phyloP scores from a whole-genome alignment of 2,113 vertebrate genomes.

The Calonectris borealis region DNA sequence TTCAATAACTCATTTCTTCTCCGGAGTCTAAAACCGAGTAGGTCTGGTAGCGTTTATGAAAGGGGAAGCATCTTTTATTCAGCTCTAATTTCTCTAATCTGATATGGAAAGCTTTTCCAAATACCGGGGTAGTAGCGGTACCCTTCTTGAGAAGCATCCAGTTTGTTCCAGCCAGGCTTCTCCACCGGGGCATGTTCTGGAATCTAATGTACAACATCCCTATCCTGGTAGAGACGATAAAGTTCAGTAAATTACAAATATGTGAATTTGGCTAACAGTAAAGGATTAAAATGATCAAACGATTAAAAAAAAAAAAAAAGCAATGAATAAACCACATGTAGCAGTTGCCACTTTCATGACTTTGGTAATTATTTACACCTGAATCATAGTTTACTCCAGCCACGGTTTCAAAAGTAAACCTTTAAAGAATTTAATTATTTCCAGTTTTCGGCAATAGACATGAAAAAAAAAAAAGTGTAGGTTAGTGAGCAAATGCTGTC shows the following conservation, averaged over 20 bases:
- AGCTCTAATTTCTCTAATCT: background rate
- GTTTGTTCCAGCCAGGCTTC: background rate
- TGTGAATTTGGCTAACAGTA: slow-evolving; percentile 43
- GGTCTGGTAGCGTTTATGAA: slow-evolving; percentile 34
- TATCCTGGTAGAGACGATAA: background rate
- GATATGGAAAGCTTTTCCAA: background rate
- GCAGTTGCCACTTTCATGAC: slow-evolving; percentile 26
- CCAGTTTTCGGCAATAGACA: slow-evolving; percentile 13
- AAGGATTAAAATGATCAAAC: slow-evolving; percentile 11
- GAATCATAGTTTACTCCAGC: slow-evolving; percentile 27
- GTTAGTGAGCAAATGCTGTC: background rate
- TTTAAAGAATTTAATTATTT: slow-evolving; percentile 58
- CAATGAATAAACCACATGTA: slow-evolving; percentile 19
- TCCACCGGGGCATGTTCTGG: background rate
- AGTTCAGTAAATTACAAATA: slow-evolving; percentile 43
- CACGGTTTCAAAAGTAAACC: slow-evolving; percentile 38
- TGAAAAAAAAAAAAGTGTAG: background rate
- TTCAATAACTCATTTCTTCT: slow-evolving; percentile 12
- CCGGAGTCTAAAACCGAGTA: background rate
- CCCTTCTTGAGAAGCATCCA: background rate
- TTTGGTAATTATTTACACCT: slow-evolving; percentile 62
- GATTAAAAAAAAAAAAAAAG: background rate
- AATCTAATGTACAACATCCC: background rate
- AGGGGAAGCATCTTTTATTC: background rate
- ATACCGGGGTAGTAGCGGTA: background rate